Evolutionary conservation across 1,140 invertebrate genomes (phyloP).

Genomic region (Drosophila nigromelanica): DNA sequence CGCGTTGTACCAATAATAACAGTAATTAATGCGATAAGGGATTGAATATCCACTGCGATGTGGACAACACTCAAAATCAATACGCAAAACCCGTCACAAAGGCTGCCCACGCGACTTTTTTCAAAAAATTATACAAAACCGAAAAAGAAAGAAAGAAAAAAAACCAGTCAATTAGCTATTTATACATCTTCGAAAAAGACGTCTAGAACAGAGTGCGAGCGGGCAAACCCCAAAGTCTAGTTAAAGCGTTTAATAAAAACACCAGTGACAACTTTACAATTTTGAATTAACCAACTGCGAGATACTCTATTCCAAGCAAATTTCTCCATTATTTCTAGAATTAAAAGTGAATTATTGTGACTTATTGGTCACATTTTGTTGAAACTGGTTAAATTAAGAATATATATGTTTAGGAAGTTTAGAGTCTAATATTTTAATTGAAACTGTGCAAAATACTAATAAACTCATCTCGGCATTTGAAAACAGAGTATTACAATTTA

Average conservation of each 20-base stretch:
- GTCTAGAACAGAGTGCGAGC: conserved; percentile 33
- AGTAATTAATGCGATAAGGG: conserved; percentile 63
- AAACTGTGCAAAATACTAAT: background rate
- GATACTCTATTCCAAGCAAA: background rate
- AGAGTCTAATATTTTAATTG: too few relatives aligned
- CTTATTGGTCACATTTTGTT: too few relatives aligned
- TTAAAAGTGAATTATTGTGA: too few relatives aligned
- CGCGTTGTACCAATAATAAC: conserved; percentile 69
- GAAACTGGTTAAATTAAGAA: too few relatives aligned
- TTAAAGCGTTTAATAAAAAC: background rate
- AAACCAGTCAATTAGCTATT: conserved; percentile 29
- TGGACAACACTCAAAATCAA: conserved; percentile 57
- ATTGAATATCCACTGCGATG: conserved; percentile 29
- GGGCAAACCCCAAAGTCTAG: conserved; percentile 46
- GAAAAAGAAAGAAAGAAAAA: conserved; percentile 11
- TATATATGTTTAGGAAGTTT: too few relatives aligned
- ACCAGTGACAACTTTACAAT: background rate
- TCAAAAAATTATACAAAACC: conserved; percentile 54
- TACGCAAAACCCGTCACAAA: conserved; percentile 34
- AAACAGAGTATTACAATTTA: conserved; percentile 30
- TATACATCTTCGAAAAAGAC: conserved; percentile 17
- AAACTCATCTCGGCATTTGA: background rate
- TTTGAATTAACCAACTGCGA: background rate
- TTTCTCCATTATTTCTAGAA: too few relatives aligned
- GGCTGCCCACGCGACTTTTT: conserved; percentile 54